Base-by-base conservation (phyloP, 2,888 invertebrate species). In the Drosophila mimetica region DNA sequence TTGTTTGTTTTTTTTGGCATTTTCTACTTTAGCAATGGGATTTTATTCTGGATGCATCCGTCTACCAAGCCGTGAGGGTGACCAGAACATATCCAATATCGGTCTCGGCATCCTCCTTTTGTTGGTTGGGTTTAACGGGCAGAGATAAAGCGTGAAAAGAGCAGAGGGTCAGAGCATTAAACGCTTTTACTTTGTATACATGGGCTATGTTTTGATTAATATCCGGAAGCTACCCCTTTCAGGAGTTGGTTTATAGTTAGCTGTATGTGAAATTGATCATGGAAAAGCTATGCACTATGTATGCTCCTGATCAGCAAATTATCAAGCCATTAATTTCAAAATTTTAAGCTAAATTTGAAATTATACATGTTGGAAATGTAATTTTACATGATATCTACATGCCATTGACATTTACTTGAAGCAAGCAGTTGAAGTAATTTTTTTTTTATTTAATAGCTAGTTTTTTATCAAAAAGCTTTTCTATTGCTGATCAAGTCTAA, bases 81-180 rank as follows among this genome's bases (percentile, higher is more conserved):
- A 93, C 93, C 91, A 95, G 93, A 91, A 94, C 93, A 91, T 93
- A 93, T 92, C 94, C 94, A 91, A 94, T 93, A 75, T 94, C 93
- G 89, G 93, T 93, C 91, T 93, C 92, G 91, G 93, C 91, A 90
- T 95, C 95, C 91, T 94, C 95, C 95, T 95, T 95, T 74, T 46
- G 71, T 60, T 70, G 66, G 61, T 57, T 71, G 51, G 32, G 18
- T 42, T 42, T 11, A 28, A 42, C 52, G 54, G 54, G 54, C 53
- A 54, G 48, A 48, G 42, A 72, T 55, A 44, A 71, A 82, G 80
- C 86, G 78, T 81, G 79, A 81, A 76, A 54, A 79, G 71, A 81
- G 77, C 74, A 84, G 52, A 67, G 46, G 58, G 50, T 25, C 61
- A 60, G 54, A 73, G 76, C 77, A 75, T 76, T 72, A 83, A 83